Percentiles rank a stretch among this genome's conserved stretches.
These are phyloP conservation scores for Chironomus riparius DNA, from an alignment of 2,888 invertebrate genomes.

Conservation along the genomic window DNA sequence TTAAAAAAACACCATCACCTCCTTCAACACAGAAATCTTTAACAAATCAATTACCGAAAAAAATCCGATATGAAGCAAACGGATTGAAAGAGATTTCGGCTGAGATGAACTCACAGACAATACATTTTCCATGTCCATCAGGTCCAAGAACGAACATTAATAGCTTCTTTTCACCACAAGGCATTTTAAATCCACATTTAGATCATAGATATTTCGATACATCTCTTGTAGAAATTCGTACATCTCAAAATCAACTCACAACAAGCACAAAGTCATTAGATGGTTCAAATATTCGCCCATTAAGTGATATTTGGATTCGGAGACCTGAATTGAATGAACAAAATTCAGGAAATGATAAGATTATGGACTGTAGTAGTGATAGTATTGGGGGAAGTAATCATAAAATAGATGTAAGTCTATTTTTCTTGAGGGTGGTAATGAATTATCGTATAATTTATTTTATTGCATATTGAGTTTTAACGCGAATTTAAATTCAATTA, in stretches of 20 bases:
- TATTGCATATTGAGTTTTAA: not conserved
- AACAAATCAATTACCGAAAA: not conserved
- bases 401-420: not conserved
- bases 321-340: constrained; percentile 25
- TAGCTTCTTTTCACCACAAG: constrained; percentile 45
- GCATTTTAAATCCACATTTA: constrained; percentile 49
- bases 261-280: constrained; percentile 37
- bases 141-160: constrained; percentile 50
- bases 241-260: constrained; percentile 47
- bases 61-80: constrained; percentile 33
- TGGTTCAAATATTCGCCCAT: constrained; percentile 27
- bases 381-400: constrained; percentile 5
- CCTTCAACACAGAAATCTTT: not conserved
- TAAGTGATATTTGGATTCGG: constrained; percentile 30
- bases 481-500: not conserved
- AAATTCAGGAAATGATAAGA: constrained; percentile 7
- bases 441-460: not conserved
- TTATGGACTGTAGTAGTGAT: constrained; percentile 5
- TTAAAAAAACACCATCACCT: constrained; percentile 19
- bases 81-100: constrained; percentile 35
- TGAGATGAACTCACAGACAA: constrained; percentile 50
- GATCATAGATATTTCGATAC: constrained; percentile 76
- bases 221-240: constrained; percentile 68
- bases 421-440: not conserved
- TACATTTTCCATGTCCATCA: constrained; percentile 57